These are phyloP conservation scores for Xestia rhomboidea DNA, from an alignment of 2,888 invertebrate species.

Conservation along the genomic window DNA sequence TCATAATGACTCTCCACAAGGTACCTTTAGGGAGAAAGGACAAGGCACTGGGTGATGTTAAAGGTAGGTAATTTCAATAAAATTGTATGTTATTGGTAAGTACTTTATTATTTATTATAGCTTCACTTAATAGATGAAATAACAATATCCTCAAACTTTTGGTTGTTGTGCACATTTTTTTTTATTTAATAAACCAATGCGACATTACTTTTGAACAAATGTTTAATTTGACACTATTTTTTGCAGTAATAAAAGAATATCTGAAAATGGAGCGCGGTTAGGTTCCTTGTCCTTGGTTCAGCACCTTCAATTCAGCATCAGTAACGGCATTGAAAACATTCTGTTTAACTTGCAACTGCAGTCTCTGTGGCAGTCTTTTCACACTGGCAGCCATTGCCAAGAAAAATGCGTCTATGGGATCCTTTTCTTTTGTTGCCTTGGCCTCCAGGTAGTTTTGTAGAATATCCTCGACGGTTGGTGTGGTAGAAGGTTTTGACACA, in stretches of 20 bases:
- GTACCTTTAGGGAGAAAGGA: not conserved
- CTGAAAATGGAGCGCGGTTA: not conserved
- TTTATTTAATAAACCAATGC: no score
- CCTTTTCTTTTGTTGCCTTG: constrained; percentile 32
- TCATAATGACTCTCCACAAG: not conserved
- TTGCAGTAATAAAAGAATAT: not conserved
- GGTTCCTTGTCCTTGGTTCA: constrained; percentile 19
- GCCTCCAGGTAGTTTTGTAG: constrained; percentile 35
- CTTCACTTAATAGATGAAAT: not conserved
- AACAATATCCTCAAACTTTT: not conserved
- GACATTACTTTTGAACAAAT: not conserved
- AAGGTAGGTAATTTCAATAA: not conserved
- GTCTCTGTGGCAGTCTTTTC: constrained; percentile 34
- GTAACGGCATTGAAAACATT: constrained; percentile 27
- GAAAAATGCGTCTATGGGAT: constrained; percentile 36
- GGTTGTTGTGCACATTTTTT: not conserved
- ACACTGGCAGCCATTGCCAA: constrained; percentile 48
- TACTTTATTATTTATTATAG: constrained; percentile 1
- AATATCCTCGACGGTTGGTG: constrained; percentile 17
- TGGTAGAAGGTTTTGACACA: not conserved
- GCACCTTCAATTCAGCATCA: constrained; percentile 32
- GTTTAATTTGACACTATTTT: not conserved
- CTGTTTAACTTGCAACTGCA: constrained; percentile 39
- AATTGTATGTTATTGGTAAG: not conserved
- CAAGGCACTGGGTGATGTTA: not conserved